A percentile compares a stretch with the other conserved stretches of the same genome.
Evolutionary conservation across 2,797 vertebrate species (phyloP).

Genomic region (Coracias cyanogaster): DNA sequence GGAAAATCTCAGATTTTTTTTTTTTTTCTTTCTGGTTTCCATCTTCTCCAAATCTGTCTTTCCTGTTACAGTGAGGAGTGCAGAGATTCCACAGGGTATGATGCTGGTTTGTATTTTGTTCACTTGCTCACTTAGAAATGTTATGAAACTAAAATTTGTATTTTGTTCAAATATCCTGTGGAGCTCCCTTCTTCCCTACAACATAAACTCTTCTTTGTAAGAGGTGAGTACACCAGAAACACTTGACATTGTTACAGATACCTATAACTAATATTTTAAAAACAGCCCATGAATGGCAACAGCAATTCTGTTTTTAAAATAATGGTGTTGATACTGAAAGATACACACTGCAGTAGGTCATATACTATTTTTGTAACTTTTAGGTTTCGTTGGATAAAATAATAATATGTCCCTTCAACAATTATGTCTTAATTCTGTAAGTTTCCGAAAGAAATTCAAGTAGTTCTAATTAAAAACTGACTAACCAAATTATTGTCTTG

Average conservation of each 20-base stretch:
- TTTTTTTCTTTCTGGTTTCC: neutral
- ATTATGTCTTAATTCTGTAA: neutral
- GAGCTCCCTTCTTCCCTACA: neutral
- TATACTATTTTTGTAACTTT: neutral
- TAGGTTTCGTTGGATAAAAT: neutral
- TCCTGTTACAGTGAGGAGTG: neutral
- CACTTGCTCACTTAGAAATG: neutral
- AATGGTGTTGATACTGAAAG: neutral
- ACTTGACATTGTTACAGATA: neutral
- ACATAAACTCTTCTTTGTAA: neutral
- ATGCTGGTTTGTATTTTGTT: neutral
- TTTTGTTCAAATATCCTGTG: neutral
- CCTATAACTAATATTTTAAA: neutral
- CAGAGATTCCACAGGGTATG: neutral
- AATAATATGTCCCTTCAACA: neutral
- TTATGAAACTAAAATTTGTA: neutral
- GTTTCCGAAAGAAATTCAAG: neutral
- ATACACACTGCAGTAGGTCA: neutral
- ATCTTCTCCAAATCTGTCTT: neutral
- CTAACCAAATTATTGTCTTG: conserved; percentile 17
- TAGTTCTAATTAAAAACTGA: conserved; percentile 32
- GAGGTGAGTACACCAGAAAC: neutral
- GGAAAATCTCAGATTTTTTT: neutral
- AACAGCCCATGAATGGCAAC: neutral
- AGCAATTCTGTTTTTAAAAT: neutral